phyloP scores from a whole-genome alignment of 2,888 invertebrate genomes.

The Coelinius sp. region DNA sequence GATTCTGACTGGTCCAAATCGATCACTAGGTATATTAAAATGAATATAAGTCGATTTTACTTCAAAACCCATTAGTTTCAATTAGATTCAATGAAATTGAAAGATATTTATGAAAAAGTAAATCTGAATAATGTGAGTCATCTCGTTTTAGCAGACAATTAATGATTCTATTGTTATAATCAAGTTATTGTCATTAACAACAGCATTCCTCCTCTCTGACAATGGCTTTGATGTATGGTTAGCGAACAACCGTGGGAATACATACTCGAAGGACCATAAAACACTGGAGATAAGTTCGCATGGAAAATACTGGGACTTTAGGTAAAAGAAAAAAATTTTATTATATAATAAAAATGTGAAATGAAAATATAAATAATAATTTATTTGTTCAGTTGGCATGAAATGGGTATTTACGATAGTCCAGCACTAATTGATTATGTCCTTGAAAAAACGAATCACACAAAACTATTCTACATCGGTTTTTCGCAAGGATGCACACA shows the following conservation, averaged over 20 bases:
- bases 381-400: conserved; percentile 65
- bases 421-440: conserved; percentile 74
- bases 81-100: too few species aligned
- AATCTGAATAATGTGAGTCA: too few species aligned
- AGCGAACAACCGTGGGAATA: conserved; percentile 75
- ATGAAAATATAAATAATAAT: too few species aligned
- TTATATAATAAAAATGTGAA: conserved; percentile 1
- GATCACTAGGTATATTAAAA: conserved; percentile 78
- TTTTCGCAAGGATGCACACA: conserved; percentile 75
- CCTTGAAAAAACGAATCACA: conserved; percentile 65
- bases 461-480: conserved; percentile 72
- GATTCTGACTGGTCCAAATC: conserved; percentile 78
- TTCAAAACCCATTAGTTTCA: too few species aligned
- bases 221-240: conserved; percentile 73
- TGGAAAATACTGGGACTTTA: conserved; percentile 68
- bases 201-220: conserved; percentile 67
- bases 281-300: conserved; percentile 66
- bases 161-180: too few species aligned
- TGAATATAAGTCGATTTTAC: too few species aligned
- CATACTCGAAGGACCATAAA: conserved; percentile 72
- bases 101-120: too few species aligned
- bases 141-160: too few species aligned
- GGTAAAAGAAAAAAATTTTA: conserved; percentile 48
- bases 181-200: conserved; percentile 38
- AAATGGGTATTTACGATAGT: conserved; percentile 72